Evolutionary conservation across 2,113 vertebrate genomes (phyloP).

Genomic region (Lagopus leucura): DNA sequence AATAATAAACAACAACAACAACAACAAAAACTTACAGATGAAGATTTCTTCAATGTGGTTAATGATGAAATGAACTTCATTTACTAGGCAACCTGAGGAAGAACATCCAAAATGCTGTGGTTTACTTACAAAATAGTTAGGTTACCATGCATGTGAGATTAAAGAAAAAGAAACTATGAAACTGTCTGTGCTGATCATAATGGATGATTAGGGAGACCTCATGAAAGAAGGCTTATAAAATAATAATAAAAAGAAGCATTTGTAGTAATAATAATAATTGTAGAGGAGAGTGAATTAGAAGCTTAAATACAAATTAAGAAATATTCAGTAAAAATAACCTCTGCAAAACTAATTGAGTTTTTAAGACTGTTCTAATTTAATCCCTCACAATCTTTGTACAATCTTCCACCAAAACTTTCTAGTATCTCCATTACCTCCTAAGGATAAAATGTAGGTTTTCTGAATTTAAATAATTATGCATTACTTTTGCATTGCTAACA

Average conservation of each 20-base stretch:
- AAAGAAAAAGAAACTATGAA: neutral
- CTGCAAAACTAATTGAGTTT: neutral
- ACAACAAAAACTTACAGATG: neutral
- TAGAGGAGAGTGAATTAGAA: neutral
- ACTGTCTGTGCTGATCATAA: neutral
- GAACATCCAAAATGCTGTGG: conserved; percentile 22
- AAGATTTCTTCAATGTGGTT: conserved; percentile 19
- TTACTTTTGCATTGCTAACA: neutral
- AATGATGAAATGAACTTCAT: conserved; percentile 39
- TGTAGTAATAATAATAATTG: neutral
- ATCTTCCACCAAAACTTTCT: neutral
- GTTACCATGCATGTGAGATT: neutral
- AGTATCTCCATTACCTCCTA: neutral
- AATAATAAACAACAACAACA: neutral
- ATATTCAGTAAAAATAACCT: neutral
- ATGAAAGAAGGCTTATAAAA: neutral
- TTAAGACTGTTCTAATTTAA: neutral
- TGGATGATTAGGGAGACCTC: neutral
- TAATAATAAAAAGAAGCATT: neutral
- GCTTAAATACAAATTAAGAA: neutral
- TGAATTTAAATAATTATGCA: neutral
- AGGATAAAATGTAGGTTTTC: neutral
- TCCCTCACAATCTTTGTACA: neutral
- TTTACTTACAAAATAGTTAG: conserved; percentile 41
- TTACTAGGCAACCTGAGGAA: neutral